These are phyloP conservation scores for Oreochromis aureus DNA, from an alignment of 2,113 vertebrate species.

Conservation along the genomic window DNA sequence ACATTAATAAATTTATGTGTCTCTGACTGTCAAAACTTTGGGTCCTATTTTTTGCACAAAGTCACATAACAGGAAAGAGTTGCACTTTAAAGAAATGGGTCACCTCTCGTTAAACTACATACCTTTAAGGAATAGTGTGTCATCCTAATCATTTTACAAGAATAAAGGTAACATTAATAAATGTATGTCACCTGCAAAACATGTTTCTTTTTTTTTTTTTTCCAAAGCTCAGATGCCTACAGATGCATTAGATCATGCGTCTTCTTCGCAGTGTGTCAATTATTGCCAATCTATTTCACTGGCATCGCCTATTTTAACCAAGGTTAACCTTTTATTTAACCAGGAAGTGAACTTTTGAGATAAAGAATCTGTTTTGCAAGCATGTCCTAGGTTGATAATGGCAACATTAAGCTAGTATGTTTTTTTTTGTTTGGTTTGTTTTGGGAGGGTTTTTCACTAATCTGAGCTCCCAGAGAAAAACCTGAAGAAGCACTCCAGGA, in stretches of 20 bases:
- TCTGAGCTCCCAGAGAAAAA: neutral
- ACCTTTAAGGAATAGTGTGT: neutral
- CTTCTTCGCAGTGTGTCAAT: neutral
- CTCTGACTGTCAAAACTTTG: too few species aligned
- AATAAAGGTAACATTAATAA: neutral
- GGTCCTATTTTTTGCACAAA: too few species aligned
- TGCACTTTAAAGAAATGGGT: conserved; percentile 22
- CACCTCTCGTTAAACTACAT: neutral
- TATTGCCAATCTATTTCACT: neutral
- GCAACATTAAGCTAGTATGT: neutral
- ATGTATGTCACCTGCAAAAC: neutral
- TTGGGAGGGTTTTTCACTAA: neutral
- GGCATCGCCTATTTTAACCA: neutral
- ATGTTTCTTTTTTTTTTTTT: neutral
- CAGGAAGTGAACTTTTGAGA: neutral
- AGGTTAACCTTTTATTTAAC: neutral
- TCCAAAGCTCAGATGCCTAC: neutral
- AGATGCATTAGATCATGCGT: neutral
- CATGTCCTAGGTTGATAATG: neutral
- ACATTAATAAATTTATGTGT: too few species aligned
- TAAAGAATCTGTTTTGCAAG: neutral
- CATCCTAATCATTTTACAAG: conserved; percentile 19
- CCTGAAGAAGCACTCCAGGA: neutral
- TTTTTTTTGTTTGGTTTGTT: neutral
- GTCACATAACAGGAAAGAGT: neutral